Evolutionary conservation across 2,113 vertebrate species (phyloP), one percentile per base, ranked within the genome.

Genomic region (Myxocyprinus asiaticus): DNA sequence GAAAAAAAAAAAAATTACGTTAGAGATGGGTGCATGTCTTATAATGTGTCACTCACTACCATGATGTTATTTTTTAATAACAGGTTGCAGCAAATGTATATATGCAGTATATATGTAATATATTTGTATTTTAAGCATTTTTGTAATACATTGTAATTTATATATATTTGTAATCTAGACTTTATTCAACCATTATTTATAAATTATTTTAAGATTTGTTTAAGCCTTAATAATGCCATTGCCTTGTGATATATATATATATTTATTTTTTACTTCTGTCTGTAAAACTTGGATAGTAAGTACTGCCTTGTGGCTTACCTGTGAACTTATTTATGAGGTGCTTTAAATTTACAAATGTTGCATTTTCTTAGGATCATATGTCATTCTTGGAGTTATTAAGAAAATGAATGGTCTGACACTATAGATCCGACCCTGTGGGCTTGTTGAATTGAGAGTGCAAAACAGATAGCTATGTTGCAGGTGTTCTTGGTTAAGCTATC

Each of bases 301-400:
- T 47, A 53, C 48, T 53, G 22, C 45, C 45, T 50, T 61, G 55
- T 61, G 55, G 12, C 55, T 58, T 58, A n/a, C n/a, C 55, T 15
- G 43, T 47, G 6, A 62, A 3, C 5, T 48, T 6, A 33, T 33
- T 55, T 14, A 56, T 56, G 14, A 56, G 7, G 55, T 48, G 56
- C 15, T 74, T 50, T 14, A 42, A 61, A 33, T 58, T 3, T 44
- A 9, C 33, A 10, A 15, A 51, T 50, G 10, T 75, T 63, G 72
- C 3, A 22, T n/a, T 63, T 63, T 11, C 72, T 75, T 45, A 75
- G 45, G 72, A 51, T 50, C 17, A 61, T 61, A 59, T 73, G n/a
- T 63, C 8, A 33, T 50, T 33, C 2, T 7, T 58, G 6, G 55
- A 7, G n/a, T 58, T 58, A 15, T n/a, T 7, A 15, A 3, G 55